A percentile compares a stretch with the other conserved stretches of the same genome.
phyloP scores from a whole-genome alignment of 2,797 vertebrate genomes.

The Urosaurus nigricauda region DNA sequence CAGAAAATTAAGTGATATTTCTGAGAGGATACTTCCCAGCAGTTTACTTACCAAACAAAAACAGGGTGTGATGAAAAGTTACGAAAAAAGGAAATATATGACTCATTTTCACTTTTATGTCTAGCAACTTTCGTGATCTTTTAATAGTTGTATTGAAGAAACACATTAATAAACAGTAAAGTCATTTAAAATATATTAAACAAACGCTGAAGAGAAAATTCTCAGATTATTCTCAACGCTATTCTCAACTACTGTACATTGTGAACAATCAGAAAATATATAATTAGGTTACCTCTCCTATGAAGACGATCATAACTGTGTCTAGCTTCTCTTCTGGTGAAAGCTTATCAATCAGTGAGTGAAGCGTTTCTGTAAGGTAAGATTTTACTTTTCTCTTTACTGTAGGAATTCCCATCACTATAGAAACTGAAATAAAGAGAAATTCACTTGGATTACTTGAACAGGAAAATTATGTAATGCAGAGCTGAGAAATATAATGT shows the following conservation, averaged over 20 bases:
- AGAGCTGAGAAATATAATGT: neutral
- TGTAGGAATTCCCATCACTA: conserved; percentile 99
- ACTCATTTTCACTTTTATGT: too few relatives aligned
- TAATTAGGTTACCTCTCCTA: conserved; percentile 92
- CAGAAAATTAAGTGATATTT: too few relatives aligned
- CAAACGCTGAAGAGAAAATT: too few relatives aligned
- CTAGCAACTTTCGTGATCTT: too few relatives aligned
- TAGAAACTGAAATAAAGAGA: conserved; percentile 87
- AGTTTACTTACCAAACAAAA: too few relatives aligned
- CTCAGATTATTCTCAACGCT: too few relatives aligned
- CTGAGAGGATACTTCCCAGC: too few relatives aligned
- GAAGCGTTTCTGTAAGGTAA: conserved; percentile 96
- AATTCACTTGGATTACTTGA: conserved; percentile 39
- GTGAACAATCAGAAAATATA: conserved; percentile 38
- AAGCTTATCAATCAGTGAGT: conserved; percentile 96
- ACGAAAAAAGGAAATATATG: too few relatives aligned
- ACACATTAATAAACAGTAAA: too few relatives aligned
- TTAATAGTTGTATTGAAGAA: too few relatives aligned
- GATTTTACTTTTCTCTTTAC: conserved; percentile 99
- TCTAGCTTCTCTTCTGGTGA: conserved; percentile 95
- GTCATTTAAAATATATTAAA: too few relatives aligned
- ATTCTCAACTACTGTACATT: neutral
- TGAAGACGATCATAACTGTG: conserved; percentile 96
- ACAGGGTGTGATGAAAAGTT: too few relatives aligned
- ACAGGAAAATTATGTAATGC: neutral